phyloP scores from a whole-genome alignment of 2,113 vertebrate genomes.

The Scortum barcoo region DNA sequence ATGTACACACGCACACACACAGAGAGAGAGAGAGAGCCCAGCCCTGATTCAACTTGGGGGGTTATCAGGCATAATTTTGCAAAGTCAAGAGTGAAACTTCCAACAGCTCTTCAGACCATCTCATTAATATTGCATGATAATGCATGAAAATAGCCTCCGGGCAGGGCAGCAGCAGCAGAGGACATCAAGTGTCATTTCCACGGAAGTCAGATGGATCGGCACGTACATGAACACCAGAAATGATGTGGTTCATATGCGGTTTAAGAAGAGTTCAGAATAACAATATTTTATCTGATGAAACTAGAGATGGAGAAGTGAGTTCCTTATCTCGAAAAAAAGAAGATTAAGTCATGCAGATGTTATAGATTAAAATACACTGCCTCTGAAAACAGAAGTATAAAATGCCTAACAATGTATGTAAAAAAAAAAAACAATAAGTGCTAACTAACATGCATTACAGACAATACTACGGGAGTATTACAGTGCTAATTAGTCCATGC shows the following conservation, averaged over 20 bases:
- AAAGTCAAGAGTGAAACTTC: conserved; percentile 50
- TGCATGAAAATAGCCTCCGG: conserved; percentile 63
- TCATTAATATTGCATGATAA: conserved; percentile 69
- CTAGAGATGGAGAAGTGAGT: not conserved
- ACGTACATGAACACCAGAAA: not conserved
- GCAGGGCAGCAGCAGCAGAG: conserved; percentile 34
- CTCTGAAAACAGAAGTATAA: not conserved
- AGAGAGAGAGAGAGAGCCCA: not conserved
- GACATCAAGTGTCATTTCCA: conserved; percentile 46
- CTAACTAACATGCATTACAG: not conserved
- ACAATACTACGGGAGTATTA: not conserved
- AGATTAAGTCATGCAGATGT: not conserved
- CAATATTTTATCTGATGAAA: not conserved
- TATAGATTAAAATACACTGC: not conserved
- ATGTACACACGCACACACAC: not conserved
- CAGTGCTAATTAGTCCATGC: not conserved
- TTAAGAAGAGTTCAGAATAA: not conserved
- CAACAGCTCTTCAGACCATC: conserved; percentile 42
- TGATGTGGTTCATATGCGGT: not conserved
- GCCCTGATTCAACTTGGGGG: not conserved
- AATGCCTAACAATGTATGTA: not conserved
- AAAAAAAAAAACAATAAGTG: not conserved
- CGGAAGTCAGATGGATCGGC: conserved; percentile 17
- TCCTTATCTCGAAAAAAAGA: not conserved
- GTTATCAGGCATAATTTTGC: conserved; percentile 11